Percentiles rank a stretch among this genome's conserved stretches.
Conservation (phyloP, 2,888 invertebrate species). For the Mellilla xanthometata region DNA sequence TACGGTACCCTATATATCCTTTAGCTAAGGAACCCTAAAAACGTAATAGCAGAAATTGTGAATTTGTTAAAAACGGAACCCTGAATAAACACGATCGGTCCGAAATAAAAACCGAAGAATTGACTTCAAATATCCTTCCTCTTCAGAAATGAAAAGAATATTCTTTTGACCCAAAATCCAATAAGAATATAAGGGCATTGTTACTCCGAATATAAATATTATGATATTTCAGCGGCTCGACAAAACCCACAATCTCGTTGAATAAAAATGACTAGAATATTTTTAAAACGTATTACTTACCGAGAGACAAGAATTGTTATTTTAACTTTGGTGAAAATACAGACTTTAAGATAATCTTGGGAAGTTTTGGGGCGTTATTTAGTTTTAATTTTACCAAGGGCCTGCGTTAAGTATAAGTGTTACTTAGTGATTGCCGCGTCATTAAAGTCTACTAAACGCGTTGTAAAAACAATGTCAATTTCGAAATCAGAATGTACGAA, state of each 20-base stretch:
- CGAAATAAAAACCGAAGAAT: neutral
- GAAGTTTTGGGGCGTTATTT: too few species aligned
- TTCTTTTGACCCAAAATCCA: slow-evolving; percentile 26
- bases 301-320: slow-evolving; percentile 2
- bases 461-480: too few species aligned
- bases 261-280: slow-evolving; percentile 12
- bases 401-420: too few species aligned
- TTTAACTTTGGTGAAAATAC: slow-evolving; percentile 15
- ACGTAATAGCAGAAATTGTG: too few species aligned
- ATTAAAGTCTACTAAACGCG: too few species aligned
- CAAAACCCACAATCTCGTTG: slow-evolving; percentile 13
- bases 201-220: slow-evolving; percentile 12
- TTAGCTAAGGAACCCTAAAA: too few species aligned
- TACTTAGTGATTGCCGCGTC: too few species aligned
- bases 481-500: too few species aligned
- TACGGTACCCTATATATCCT: too few species aligned
- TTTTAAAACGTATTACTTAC: slow-evolving; percentile 3
- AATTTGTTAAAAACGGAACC: too few species aligned
- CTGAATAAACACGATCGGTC: slow-evolving; percentile 1
- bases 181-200: slow-evolving; percentile 21
- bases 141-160: slow-evolving; percentile 26
- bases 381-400: too few species aligned
- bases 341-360: too few species aligned
- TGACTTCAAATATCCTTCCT: slow-evolving; percentile 7
- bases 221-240: slow-evolving; percentile 15